phyloP scores from a whole-genome alignment of 2,888 invertebrate species.

The Fragum fragum region DNA sequence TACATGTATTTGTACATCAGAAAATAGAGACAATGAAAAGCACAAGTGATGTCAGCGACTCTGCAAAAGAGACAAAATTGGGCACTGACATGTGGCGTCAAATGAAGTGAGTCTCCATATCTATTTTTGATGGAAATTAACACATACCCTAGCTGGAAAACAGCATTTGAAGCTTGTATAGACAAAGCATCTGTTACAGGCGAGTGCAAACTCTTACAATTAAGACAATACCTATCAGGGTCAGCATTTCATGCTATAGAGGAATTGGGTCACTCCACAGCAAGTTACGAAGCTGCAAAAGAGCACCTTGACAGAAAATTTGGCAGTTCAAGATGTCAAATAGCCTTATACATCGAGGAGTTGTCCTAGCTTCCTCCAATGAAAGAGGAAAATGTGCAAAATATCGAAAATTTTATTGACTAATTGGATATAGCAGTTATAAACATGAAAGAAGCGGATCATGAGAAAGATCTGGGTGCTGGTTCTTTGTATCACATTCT shows the following conservation, averaged over 20 bases:
- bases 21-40: not conserved
- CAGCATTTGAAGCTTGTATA: slow-evolving; percentile 16
- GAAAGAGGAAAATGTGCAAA: not conserved
- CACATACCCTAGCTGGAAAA: not conserved
- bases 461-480: slow-evolving; percentile 1
- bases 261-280: slow-evolving; percentile 1
- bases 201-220: slow-evolving; percentile 7
- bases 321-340: not conserved
- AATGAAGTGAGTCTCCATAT: slow-evolving; percentile 4
- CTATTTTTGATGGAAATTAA: not conserved
- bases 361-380: not conserved
- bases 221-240: not conserved
- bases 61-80: not conserved
- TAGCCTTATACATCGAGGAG: not conserved
- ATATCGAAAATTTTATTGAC: not conserved
- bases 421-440: slow-evolving; percentile 10
- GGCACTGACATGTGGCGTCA: slow-evolving; percentile 7
- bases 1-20: not conserved
- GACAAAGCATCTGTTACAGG: not conserved
- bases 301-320: slow-evolving; percentile 8
- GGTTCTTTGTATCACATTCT: slow-evolving; percentile 11
- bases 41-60: not conserved
- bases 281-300: slow-evolving; percentile 15
- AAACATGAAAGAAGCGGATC: slow-evolving; percentile 12
- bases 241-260: slow-evolving; percentile 2